A percentile compares a stretch with the other conserved stretches of the same genome.
These are phyloP conservation scores for Drosophila takahashii DNA, from an alignment of 1,140 invertebrate genomes.

Conservation along the genomic window DNA sequence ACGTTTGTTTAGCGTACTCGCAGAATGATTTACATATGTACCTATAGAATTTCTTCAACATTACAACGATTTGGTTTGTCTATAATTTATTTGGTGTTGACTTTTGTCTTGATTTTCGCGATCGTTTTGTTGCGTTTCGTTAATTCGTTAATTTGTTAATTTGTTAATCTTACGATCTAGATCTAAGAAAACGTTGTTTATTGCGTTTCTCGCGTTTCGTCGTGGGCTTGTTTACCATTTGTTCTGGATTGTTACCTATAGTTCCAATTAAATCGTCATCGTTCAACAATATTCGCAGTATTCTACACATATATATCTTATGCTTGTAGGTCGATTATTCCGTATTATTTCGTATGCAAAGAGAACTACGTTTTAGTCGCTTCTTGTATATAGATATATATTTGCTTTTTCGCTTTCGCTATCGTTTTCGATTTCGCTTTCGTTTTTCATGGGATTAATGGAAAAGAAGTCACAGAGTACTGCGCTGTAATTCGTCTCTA, in stretches of 20 bases:
- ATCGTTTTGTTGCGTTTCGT: constrained; percentile 4
- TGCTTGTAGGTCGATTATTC: constrained; percentile 20
- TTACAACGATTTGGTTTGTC: constrained; percentile 58
- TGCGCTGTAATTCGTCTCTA: constrained; percentile 8
- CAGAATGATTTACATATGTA: constrained; percentile 22
- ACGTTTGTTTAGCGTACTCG: constrained; percentile 4
- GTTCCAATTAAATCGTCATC: constrained; percentile 15
- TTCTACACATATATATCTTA: constrained; percentile 22
- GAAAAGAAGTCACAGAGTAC: constrained; percentile 4
- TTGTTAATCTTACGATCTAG: constrained; percentile 39
- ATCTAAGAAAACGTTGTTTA: constrained; percentile 54
- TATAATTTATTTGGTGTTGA: constrained; percentile 45
- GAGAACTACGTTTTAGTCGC: constrained; percentile 3
- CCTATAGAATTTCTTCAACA: constrained; percentile 47
- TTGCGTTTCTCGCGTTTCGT: constrained; percentile 17
- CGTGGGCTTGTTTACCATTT: constrained; percentile 65
- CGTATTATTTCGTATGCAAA: constrained; percentile 25
- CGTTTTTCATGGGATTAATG: not conserved
- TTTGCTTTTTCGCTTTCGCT: constrained; percentile 6
- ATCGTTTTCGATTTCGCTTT: not conserved
- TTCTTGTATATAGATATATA: constrained; percentile 17
- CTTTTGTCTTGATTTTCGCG: constrained; percentile 25
- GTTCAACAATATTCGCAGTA: constrained; percentile 34
- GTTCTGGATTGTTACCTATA: constrained; percentile 19
- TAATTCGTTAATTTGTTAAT: constrained; percentile 22